Percentiles rank a stretch among this genome's conserved stretches.
These are phyloP conservation scores for Poecile montanus DNA, from an alignment of 2,797 vertebrate species.

Conservation along the genomic window DNA sequence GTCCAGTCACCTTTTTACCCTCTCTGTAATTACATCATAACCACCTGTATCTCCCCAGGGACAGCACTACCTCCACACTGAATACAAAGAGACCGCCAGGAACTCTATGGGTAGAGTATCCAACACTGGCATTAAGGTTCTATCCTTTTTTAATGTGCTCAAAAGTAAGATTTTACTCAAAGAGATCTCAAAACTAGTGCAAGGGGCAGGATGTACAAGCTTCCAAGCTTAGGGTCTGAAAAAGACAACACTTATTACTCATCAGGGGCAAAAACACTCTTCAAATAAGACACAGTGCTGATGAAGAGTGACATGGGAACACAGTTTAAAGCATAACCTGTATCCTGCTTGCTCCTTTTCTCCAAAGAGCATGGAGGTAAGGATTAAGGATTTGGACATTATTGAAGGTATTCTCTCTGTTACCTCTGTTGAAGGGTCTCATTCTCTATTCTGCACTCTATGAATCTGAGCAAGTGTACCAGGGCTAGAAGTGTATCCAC, in stretches of 20 bases:
- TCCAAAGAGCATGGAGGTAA: neutral
- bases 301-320: neutral
- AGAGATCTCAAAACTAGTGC: neutral
- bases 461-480: neutral
- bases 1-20: neutral
- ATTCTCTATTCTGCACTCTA: neutral
- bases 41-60: neutral
- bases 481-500: neutral
- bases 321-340: neutral
- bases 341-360: neutral
- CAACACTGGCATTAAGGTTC: neutral
- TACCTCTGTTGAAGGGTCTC: neutral
- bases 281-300: neutral
- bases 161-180: neutral
- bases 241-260: neutral
- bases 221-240: neutral
- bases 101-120: neutral
- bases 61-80: neutral
- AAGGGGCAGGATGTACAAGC: accelerated
- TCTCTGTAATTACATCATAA: neutral
- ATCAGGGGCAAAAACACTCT: neutral
- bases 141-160: neutral
- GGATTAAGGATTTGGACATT: neutral
- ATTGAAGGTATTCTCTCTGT: neutral
- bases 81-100: neutral